phyloP scores from a whole-genome alignment of 1,140 invertebrate species.

The Drosophila virilis region DNA sequence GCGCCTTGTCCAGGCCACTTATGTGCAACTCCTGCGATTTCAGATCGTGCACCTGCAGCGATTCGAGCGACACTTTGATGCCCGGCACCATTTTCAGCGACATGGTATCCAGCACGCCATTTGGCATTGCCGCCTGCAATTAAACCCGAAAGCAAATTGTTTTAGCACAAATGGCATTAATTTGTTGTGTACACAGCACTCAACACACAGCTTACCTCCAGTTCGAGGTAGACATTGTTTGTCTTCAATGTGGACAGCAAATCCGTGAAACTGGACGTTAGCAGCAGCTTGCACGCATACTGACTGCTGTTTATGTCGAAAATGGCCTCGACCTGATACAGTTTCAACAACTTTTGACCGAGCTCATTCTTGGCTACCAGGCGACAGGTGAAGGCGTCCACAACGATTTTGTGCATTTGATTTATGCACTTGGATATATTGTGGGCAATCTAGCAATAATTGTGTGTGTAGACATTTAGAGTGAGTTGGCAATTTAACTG shows the following conservation, averaged over 20 bases:
- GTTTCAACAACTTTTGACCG: conserved; percentile 59
- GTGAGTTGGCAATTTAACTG: not conserved
- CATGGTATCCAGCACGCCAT: conserved; percentile 73
- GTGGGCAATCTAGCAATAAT: conserved; percentile 57
- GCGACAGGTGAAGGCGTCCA: conserved; percentile 70
- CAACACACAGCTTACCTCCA: conserved; percentile 55
- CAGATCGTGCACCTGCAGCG: conserved; percentile 58
- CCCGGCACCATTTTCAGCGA: conserved; percentile 80
- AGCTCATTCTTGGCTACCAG: conserved; percentile 65
- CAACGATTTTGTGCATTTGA: conserved; percentile 50
- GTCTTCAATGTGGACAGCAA: conserved; percentile 67
- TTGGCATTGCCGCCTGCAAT: conserved; percentile 64
- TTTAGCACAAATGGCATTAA: conserved; percentile 1
- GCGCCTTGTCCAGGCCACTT: conserved; percentile 77
- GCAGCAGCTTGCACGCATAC: conserved; percentile 71
- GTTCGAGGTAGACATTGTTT: conserved; percentile 71
- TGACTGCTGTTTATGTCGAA: conserved; percentile 62
- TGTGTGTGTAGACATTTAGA: not conserved
- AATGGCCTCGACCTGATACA: conserved; percentile 68
- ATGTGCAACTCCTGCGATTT: conserved; percentile 75
- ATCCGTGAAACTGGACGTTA: conserved; percentile 64
- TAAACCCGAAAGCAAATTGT: not conserved
- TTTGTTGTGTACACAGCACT: not conserved
- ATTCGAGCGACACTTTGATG: conserved; percentile 66
- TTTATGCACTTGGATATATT: conserved; percentile 71